A percentile compares a stretch with the other conserved stretches of the same genome.
Evolutionary conservation across 1,140 invertebrate species (phyloP).

Genomic region (Polypedilum vanderplanki): DNA sequence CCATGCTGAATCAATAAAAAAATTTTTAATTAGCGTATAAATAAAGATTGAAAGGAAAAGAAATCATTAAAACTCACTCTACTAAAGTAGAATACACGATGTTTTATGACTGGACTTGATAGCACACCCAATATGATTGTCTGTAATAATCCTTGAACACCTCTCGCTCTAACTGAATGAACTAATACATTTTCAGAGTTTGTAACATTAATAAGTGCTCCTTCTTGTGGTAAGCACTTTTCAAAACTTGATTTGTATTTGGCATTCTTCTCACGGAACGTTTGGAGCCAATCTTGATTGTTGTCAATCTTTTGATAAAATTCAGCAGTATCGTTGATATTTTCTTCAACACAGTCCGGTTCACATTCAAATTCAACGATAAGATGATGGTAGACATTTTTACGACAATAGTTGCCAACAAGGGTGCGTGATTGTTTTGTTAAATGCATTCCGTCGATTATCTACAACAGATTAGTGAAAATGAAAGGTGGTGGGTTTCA

Average conservation of each 20-base stretch:
- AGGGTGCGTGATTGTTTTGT: constrained; percentile 69
- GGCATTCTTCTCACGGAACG: constrained; percentile 36
- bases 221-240: constrained; percentile 43
- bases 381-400: constrained; percentile 74
- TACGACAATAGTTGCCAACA: constrained; percentile 65
- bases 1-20: constrained; percentile 64
- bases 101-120: constrained; percentile 34
- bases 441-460: constrained; percentile 90
- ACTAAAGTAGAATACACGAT: constrained; percentile 47
- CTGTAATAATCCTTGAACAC: constrained; percentile 31
- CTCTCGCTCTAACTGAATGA: constrained; percentile 32
- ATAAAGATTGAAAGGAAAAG: not conserved
- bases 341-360: constrained; percentile 68
- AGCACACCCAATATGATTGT: constrained; percentile 31
- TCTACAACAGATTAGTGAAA: constrained; percentile 49
- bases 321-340: constrained; percentile 86
- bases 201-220: constrained; percentile 45
- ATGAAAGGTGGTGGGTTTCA: constrained; percentile 28
- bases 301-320: constrained; percentile 78
- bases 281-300: constrained; percentile 50
- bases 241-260: constrained; percentile 38
- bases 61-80: constrained; percentile 41
- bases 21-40: constrained; percentile 29
- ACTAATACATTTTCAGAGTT: constrained; percentile 42
- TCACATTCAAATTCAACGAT: constrained; percentile 91